Evolutionary conservation across 2,113 vertebrate species (phyloP).

Genomic region (Nesoenas mayeri): DNA sequence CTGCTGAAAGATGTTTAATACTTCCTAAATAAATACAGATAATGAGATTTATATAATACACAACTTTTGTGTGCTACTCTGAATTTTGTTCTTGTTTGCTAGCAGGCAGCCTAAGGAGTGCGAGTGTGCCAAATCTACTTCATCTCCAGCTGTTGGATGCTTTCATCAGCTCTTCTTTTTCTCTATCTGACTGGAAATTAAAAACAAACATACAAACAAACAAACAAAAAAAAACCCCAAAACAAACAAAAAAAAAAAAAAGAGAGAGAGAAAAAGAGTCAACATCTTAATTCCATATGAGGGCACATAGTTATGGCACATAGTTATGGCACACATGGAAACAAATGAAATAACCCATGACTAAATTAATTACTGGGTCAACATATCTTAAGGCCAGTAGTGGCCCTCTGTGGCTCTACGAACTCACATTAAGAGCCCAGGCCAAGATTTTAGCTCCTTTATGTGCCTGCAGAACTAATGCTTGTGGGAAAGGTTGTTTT

Average conservation of each 20-base stretch:
- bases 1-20: slow-evolving; percentile 17
- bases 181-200: not conserved
- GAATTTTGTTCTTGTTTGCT: slow-evolving; percentile 26
- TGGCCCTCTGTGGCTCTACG: not conserved
- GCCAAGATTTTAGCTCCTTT: not conserved
- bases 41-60: not conserved
- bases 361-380: not conserved
- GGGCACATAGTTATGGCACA: not conserved
- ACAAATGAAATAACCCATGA: not conserved
- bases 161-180: not conserved
- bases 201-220: too few relatives aligned
- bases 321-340: not conserved
- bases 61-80: not conserved
- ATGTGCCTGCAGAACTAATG: not conserved
- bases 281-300: not conserved
- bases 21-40: slow-evolving; percentile 49
- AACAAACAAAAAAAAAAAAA: too few relatives aligned
- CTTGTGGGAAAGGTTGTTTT: not conserved
- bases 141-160: not conserved
- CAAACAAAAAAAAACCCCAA: too few relatives aligned
- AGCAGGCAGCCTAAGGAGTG: slow-evolving; percentile 16
- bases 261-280: too few relatives aligned
- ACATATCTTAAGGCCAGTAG: not conserved
- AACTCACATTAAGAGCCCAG: not conserved
- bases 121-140: not conserved